Base-by-base conservation (phyloP, 2,113 vertebrate species). In the Odontesthes bonariensis region DNA sequence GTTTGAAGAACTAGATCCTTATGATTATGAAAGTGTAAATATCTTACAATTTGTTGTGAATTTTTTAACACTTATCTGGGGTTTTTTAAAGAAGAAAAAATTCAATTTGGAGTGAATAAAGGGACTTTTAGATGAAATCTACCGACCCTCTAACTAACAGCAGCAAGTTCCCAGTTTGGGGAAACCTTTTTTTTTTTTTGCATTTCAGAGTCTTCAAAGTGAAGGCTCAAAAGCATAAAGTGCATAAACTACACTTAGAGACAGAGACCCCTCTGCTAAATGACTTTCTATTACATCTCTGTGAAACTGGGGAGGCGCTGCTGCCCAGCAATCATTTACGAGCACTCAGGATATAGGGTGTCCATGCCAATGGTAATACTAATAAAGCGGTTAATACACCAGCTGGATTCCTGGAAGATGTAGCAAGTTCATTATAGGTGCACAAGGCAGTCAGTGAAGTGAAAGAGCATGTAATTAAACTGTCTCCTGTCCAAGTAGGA, bases 371-470 rank as follows among this genome's bases (percentile, higher is more conserved):
- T 33, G 23, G 69, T 81, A 79, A 84, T 74, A 66, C 69, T 71
- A 81, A 75, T 75, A 78, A 77, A 54, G 77, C 23, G 74, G 73
- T 81, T 83, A 71, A 85, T 71, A 70, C 52, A 75, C 67, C 77
- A 83, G 81, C 79, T 84, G 75, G 62, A 69, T 83, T 82, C 81
- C 81, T 76, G 83, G 76, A 75, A 73, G 72, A 73, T 73, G 70
- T 77, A 52, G 77, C 54, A 27, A 70, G 73, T 76, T 71, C 70
- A 80, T 77, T 82, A 80, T 82, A 80, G 61, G 59, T 79, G 56
- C 71, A 86, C 64, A 85, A 69, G 73, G 85, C 73, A 47, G 75
- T 69, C 75, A 77, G 73, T 82, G 75, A 82, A 80, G 71, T 52
- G 67, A 31, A 51, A 27, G 10, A 73, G 55, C 67, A 17, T 86